These are phyloP conservation scores for Fopius arisanus DNA, from an alignment of 1,140 invertebrate species.

Conservation along the genomic window DNA sequence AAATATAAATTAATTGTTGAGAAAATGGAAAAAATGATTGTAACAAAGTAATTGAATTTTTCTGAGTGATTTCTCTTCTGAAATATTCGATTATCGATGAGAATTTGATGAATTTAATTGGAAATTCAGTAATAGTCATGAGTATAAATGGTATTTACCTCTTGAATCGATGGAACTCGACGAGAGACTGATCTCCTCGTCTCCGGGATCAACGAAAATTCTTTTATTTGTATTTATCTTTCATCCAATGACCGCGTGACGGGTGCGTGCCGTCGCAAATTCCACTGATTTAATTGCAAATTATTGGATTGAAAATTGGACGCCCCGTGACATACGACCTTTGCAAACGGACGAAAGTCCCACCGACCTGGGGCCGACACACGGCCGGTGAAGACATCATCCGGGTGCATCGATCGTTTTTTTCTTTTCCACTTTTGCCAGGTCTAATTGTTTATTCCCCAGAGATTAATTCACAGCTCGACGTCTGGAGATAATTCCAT, in stretches of 20 bases:
- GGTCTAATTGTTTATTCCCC: background rate
- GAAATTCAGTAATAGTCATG: background rate
- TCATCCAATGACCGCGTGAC: constrained; percentile 29
- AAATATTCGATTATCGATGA: too few species aligned
- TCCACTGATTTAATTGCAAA: constrained; percentile 9
- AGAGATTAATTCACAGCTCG: background rate
- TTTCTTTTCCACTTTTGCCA: background rate
- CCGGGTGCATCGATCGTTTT: constrained; percentile 63
- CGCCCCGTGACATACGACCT: constrained; percentile 54
- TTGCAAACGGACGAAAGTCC: constrained; percentile 79
- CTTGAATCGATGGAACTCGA: background rate
- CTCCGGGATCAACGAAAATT: background rate
- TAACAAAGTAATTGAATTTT: too few species aligned
- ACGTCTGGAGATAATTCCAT: constrained; percentile 12
- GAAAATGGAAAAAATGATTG: too few species aligned
- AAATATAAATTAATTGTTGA: too few species aligned
- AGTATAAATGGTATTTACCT: background rate
- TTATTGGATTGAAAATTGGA: background rate
- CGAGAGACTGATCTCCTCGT: background rate
- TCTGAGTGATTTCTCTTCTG: too few species aligned
- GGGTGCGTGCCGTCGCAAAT: constrained; percentile 15
- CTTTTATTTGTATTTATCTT: constrained; percentile 23
- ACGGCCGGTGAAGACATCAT: constrained; percentile 70
- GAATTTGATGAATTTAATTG: background rate
- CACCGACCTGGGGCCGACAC: constrained; percentile 69